These are phyloP conservation scores for pig (Sus scrofa) DNA, from an alignment of 2,113 vertebrate species.

Conservation along the genomic window T2T-Sscrofa CM000824.6:79577001-79577500, in stretches of 20 bases:
- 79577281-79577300: neutral
- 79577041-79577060: neutral
- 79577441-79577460: neutral
- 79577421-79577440: neutral
- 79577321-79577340: neutral
- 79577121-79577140: neutral
- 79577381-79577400: neutral
- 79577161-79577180: neutral
- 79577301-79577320: neutral
- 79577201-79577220: neutral
- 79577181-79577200: neutral
- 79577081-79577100: neutral
- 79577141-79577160: neutral
- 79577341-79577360: neutral
- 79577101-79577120: neutral
- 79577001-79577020: neutral
- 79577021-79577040: neutral
- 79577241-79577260: neutral
- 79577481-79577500: neutral
- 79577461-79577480: neutral
- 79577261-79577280: constrained; percentile 11
- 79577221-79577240: neutral
- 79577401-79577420: neutral
- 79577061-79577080: neutral
- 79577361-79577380: neutral